A percentile compares a stretch with the other conserved stretches of the same genome.
Conservation (phyloP, 2,113 vertebrate species). For the Gopherus evgoodei region DNA sequence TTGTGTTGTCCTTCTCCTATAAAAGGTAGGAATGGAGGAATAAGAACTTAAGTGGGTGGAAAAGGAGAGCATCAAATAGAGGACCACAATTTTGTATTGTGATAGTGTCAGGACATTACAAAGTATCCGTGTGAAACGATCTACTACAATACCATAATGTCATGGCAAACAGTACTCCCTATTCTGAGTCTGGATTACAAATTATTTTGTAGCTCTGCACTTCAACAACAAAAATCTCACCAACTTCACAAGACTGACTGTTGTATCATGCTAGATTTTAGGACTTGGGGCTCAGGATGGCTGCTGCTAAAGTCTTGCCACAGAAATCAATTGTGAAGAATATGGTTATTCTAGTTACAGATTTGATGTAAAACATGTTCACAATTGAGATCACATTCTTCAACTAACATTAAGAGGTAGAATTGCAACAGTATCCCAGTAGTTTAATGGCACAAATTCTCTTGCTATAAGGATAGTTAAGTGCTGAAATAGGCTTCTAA, state of each 20-base stretch:
- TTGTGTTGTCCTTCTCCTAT: no score
- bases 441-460: no score
- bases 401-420: no score
- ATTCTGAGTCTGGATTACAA: no score
- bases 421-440: no score
- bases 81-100: rapidly evolving
- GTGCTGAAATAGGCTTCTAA: no score
- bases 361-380: no score
- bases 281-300: not conserved
- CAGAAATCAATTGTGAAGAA: rapidly evolving
- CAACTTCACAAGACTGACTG: not conserved
- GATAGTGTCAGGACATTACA: not conserved
- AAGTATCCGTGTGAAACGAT: not conserved
- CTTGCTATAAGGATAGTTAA: no score
- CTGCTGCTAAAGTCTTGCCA: rapidly evolving
- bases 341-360: no score
- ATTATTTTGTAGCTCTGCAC: not conserved
- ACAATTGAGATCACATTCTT: no score
- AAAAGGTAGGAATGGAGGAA: rapidly evolving
- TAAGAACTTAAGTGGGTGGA: not conserved
- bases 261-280: not conserved
- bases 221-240: not conserved
- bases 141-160: not conserved
- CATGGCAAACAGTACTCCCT: no score
- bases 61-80: not conserved